Evolutionary conservation across 2,113 vertebrate species (phyloP).

Genomic region (Mesocricetus auratus): DNA sequence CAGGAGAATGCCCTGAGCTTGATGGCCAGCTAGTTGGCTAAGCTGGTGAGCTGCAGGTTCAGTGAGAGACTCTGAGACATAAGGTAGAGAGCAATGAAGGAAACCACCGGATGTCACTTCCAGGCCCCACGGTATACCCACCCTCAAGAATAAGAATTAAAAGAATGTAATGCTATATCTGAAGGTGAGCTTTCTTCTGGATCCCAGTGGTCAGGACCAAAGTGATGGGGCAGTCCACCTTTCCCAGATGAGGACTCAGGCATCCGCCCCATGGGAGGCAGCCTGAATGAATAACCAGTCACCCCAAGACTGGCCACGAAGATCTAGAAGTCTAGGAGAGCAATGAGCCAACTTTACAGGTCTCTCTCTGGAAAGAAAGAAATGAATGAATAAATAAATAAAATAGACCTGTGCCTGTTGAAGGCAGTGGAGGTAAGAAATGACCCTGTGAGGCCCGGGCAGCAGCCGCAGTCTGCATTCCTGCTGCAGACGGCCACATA

Average conservation of each 20-base stretch:
- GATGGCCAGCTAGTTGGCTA: not conserved
- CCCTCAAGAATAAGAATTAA: too few species aligned
- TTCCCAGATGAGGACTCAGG: not conserved
- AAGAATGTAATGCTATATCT: rapidly evolving
- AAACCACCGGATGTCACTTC: not conserved
- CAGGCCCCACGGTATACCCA: too few species aligned
- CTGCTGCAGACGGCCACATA: conserved; percentile 81
- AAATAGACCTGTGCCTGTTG: not conserved
- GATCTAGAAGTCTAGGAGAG: not conserved
- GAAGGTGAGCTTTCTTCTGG: too few species aligned
- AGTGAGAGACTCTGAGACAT: not conserved
- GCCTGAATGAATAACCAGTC: not conserved
- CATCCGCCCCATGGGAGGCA: too few species aligned
- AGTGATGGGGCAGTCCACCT: rapidly evolving
- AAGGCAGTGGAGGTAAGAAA: not conserved
- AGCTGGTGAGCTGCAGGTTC: too few species aligned
- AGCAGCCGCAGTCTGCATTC: conserved; percentile 53
- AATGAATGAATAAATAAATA: conserved; percentile 33
- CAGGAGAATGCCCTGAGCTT: not conserved
- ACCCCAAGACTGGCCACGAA: not conserved
- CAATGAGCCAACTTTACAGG: rapidly evolving
- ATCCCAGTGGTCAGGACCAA: not conserved
- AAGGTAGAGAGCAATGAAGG: not conserved
- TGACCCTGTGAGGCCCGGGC: rapidly evolving
- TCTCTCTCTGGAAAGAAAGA: not conserved